phyloP scores from a whole-genome alignment of 2,797 vertebrate genomes.

The Petrocephalus schoutedeni region DNA sequence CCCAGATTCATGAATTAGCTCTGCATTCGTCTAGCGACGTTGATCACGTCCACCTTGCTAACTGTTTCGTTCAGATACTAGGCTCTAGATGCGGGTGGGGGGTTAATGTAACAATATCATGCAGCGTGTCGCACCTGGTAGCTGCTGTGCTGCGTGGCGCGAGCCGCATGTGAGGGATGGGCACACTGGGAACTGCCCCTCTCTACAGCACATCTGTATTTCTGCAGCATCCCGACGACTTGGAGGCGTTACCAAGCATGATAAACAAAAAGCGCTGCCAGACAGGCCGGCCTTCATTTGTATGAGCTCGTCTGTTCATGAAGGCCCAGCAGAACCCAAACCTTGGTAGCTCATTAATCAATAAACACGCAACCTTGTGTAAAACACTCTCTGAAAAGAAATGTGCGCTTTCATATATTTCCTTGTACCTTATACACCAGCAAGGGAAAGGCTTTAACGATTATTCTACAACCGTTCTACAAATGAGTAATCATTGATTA shows the following conservation, averaged over 20 bases:
- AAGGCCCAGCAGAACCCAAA: not conserved
- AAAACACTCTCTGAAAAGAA: not conserved
- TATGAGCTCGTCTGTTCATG: not conserved
- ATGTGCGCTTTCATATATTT: not conserved
- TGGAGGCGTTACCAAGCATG: not conserved
- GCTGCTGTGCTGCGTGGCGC: not conserved
- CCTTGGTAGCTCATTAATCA: not conserved
- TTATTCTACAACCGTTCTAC: not conserved
- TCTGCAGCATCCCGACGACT: not conserved
- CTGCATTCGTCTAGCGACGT: too few relatives aligned
- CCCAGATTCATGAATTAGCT: too few relatives aligned
- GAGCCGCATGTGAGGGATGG: too few relatives aligned
- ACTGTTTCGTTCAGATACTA: not conserved
- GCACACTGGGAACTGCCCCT: not conserved
- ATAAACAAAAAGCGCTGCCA: not conserved
- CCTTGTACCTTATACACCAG: not conserved
- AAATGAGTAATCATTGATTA: not conserved
- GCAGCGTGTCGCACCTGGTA: not conserved
- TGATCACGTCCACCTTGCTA: not conserved
- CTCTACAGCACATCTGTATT: not conserved
- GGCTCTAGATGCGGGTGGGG: not conserved
- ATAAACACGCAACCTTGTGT: slow-evolving; percentile 2
- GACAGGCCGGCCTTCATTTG: not conserved
- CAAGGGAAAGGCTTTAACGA: not conserved
- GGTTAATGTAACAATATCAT: not conserved